phyloP scores from a whole-genome alignment of 2,797 vertebrate genomes.

The Poeciliopsis paucimaculata region DNA sequence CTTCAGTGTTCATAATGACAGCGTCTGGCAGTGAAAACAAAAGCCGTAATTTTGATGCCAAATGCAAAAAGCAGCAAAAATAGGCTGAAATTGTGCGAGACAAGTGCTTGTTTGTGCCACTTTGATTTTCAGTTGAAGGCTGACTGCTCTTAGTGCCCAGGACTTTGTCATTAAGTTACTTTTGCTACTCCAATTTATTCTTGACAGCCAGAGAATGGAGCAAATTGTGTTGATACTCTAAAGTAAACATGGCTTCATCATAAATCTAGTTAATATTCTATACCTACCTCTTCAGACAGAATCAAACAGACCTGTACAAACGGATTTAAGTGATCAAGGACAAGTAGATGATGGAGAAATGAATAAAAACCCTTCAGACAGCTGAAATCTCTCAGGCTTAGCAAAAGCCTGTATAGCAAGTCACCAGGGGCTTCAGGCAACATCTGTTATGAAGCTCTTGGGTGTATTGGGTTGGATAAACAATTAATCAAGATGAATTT shows the following conservation, averaged over 20 bases:
- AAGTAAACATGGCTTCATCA: background rate
- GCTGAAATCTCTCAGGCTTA: background rate
- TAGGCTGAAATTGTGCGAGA: background rate
- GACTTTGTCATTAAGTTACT: slow-evolving; percentile 22
- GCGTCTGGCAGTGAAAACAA: slow-evolving; percentile 26
- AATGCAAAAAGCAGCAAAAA: slow-evolving; percentile 14
- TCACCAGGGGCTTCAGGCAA: background rate
- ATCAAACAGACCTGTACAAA: background rate
- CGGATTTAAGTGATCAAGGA: background rate
- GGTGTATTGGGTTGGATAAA: too few relatives aligned
- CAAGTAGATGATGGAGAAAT: background rate
- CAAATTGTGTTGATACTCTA: background rate
- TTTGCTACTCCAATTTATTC: background rate
- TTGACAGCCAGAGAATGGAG: slow-evolving; percentile 15
- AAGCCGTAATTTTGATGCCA: slow-evolving; percentile 33
- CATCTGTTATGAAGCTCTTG: background rate
- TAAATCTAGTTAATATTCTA: background rate
- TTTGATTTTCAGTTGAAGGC: slow-evolving; percentile 10
- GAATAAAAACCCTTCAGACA: background rate
- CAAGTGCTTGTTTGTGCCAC: slow-evolving; percentile 13
- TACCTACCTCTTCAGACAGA: background rate
- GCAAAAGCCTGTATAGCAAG: background rate
- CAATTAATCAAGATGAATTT: background rate
- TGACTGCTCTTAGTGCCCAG: slow-evolving; percentile 25
- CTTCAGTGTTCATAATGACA: slow-evolving; percentile 48